phyloP scores from a whole-genome alignment of 2,797 vertebrate species.

The Psittacula echo region DNA sequence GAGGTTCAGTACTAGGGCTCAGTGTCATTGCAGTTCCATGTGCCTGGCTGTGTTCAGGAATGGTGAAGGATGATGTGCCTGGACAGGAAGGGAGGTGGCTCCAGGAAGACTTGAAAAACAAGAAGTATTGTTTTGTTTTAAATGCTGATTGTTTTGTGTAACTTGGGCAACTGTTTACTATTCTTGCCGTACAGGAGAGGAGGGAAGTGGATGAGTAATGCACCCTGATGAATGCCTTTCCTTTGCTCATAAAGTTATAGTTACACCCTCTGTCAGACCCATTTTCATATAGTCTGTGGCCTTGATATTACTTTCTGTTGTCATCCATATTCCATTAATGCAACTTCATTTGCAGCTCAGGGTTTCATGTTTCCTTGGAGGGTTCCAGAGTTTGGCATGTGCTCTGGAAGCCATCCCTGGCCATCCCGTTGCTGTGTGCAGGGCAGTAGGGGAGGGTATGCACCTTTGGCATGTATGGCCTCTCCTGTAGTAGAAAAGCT shows the following conservation, averaged over 20 bases:
- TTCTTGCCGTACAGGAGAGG: conserved; percentile 23
- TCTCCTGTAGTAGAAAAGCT: background rate
- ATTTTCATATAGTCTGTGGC: background rate
- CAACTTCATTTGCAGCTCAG: background rate
- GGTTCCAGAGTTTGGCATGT: background rate
- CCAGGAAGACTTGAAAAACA: conserved; percentile 31
- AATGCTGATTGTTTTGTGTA: conserved; percentile 27
- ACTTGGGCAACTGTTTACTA: conserved; percentile 36
- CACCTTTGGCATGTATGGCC: background rate
- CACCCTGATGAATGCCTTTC: conserved; percentile 31
- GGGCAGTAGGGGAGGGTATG: background rate
- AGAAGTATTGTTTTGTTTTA: conserved; percentile 55
- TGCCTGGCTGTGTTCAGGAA: background rate
- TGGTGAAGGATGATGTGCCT: background rate
- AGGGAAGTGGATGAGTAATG: conserved; percentile 62
- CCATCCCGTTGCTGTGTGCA: background rate
- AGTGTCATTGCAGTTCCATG: background rate
- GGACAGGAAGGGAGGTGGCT: conserved; percentile 24
- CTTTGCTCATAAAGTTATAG: conserved; percentile 32
- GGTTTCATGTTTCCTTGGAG: background rate
- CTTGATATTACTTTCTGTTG: background rate
- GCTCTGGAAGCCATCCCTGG: background rate
- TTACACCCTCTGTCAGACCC: conserved; percentile 1
- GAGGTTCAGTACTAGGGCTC: background rate
- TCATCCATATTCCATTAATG: background rate